Evolutionary conservation across 1,140 invertebrate genomes (phyloP).

Genomic region (Nomia melanderi): DNA sequence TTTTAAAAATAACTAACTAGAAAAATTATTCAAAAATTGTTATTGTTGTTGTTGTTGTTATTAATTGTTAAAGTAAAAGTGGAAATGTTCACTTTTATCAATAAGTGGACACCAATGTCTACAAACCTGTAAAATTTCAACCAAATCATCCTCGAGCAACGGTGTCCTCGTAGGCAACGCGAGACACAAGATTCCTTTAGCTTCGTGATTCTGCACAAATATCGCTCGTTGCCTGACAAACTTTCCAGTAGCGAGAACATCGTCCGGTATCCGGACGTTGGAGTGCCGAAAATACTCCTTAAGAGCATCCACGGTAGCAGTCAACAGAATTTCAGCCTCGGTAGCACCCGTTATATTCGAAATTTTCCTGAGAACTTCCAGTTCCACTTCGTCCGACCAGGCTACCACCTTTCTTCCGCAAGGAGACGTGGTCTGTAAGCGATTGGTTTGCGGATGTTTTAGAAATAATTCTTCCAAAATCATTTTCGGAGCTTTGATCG

Average conservation of each 20-base stretch:
- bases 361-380: slow-evolving; percentile 81
- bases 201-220: slow-evolving; percentile 79
- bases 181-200: slow-evolving; percentile 83
- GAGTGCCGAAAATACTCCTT: slow-evolving; percentile 84
- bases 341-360: slow-evolving; percentile 84
- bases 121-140: slow-evolving; percentile 76
- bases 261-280: slow-evolving; percentile 79
- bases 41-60: too few species aligned
- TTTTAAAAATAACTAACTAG: too few species aligned
- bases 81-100: too few species aligned
- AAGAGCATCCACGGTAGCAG: slow-evolving; percentile 83
- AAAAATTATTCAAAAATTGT: too few species aligned
- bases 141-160: slow-evolving; percentile 73
- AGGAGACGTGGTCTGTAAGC: slow-evolving; percentile 86
- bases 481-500: slow-evolving; percentile 82
- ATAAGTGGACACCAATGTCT: too few species aligned
- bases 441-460: slow-evolving; percentile 77
- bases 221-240: slow-evolving; percentile 81
- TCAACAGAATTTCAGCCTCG: slow-evolving; percentile 86
- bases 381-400: slow-evolving; percentile 86
- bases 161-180: slow-evolving; percentile 81
- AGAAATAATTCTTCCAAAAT: slow-evolving; percentile 83
- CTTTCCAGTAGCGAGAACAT: slow-evolving; percentile 82
- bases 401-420: slow-evolving; percentile 89
- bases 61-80: too few species aligned